These are phyloP conservation scores for Sinocyclocheilus rhinocerous DNA, from an alignment of 2,113 vertebrate species.

Conservation along the genomic window DNA sequence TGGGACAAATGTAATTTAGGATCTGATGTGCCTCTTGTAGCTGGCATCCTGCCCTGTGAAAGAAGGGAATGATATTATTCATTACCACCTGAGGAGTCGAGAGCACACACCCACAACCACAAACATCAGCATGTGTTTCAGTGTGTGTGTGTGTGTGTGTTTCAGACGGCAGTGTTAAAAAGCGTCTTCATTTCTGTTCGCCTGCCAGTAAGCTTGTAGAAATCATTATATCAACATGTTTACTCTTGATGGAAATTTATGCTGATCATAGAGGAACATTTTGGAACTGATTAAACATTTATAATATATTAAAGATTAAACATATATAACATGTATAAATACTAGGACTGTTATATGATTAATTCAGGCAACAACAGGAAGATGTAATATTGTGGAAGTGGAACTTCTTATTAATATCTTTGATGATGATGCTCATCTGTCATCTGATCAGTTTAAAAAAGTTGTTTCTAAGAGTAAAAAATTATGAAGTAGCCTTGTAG, in stretches of 20 bases:
- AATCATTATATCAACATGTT: background rate
- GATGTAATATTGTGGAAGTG: background rate
- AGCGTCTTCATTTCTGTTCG: background rate
- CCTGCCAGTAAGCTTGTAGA: background rate
- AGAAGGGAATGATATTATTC: slow-evolving; percentile 55
- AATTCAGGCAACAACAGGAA: background rate
- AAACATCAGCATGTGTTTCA: slow-evolving; percentile 11
- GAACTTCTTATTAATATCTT: background rate
- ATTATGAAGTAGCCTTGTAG: background rate
- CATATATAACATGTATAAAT: background rate
- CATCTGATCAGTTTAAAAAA: background rate
- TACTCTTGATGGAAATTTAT: background rate
- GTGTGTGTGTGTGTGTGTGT: background rate
- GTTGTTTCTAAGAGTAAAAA: background rate
- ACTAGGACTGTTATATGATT: background rate
- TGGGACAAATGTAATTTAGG: slow-evolving; percentile 34
- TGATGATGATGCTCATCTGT: background rate
- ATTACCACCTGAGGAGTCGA: slow-evolving; percentile 35
- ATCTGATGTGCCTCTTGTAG: slow-evolving; percentile 30
- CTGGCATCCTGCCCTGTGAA: slow-evolving; percentile 43
- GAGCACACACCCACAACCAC: slow-evolving; percentile 12
- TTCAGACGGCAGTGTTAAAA: background rate
- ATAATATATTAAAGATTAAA: background rate
- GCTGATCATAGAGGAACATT: background rate
- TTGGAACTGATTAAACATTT: background rate